Conservation (phyloP, 2,113 vertebrate species). For the Erythrocercus mccallii region DNA sequence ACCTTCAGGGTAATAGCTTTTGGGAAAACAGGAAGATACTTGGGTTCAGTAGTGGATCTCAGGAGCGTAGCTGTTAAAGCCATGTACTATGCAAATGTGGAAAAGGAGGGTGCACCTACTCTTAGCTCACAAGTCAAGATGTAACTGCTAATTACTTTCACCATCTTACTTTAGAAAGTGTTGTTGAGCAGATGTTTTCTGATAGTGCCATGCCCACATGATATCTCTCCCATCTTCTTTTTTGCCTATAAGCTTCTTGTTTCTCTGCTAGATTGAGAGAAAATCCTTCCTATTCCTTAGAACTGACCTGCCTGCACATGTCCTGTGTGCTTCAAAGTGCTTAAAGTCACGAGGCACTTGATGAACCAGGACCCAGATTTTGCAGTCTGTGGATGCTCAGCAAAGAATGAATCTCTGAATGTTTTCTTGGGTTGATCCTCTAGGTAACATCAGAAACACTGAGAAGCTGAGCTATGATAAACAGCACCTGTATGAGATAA, state of each 20-base stretch:
- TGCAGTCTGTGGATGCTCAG: background rate
- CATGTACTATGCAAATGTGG: background rate
- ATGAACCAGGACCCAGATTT: background rate
- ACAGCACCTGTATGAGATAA: conserved; percentile 88
- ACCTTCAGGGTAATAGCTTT: background rate
- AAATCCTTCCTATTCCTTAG: background rate
- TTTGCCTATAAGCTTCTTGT: background rate
- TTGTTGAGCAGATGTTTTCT: background rate
- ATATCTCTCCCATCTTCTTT: background rate
- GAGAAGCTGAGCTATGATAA: conserved; percentile 92
- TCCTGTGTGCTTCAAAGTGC: background rate
- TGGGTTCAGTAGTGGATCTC: background rate
- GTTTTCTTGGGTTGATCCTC: background rate
- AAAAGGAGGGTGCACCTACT: background rate
- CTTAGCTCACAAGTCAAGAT: background rate
- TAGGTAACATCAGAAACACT: conserved; percentile 95
- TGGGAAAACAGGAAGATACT: background rate
- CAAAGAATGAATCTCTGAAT: background rate
- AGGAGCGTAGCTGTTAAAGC: background rate
- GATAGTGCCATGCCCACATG: background rate
- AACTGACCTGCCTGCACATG: background rate
- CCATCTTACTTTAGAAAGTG: background rate
- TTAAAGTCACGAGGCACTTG: background rate
- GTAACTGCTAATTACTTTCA: background rate
- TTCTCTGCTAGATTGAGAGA: background rate